These are phyloP conservation scores for Meloidogyne exigua DNA, from an alignment of 1,140 invertebrate species.

Conservation along the genomic window DNA sequence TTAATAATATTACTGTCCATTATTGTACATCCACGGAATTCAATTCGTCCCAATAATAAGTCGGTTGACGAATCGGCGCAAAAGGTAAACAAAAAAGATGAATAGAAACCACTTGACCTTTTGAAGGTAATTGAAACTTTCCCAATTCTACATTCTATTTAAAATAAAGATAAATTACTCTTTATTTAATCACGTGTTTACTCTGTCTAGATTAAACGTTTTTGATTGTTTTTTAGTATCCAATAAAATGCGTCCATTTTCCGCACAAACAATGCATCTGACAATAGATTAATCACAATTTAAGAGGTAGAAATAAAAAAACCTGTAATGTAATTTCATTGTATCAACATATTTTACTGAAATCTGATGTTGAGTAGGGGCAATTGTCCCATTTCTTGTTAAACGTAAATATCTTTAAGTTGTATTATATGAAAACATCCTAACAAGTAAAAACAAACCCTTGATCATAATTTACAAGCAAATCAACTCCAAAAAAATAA, in stretches of 20 bases:
- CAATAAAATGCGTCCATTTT: constrained; percentile 1
- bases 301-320: background rate
- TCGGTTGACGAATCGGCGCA: constrained; percentile 10
- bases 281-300: background rate
- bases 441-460: constrained; percentile 23
- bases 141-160: constrained; percentile 21
- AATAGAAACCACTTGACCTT: background rate
- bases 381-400: constrained; percentile 4
- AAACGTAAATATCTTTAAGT: background rate
- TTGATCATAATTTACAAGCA: constrained; percentile 24
- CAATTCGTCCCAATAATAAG: constrained; percentile 26
- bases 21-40: background rate
- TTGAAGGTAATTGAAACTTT: constrained; percentile 8
- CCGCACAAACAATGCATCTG: constrained; percentile 12
- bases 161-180: background rate
- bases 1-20: background rate
- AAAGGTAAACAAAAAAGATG: constrained; percentile 22
- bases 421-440: no score
- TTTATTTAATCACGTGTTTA: background rate
- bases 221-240: constrained; percentile 13
- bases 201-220: constrained; percentile 25
- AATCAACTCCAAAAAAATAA: constrained; percentile 23
- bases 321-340: constrained; percentile 25
- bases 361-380: constrained; percentile 18
- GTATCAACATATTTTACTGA: background rate